Evolutionary conservation across 2,797 vertebrate species (phyloP).

Genomic region (Microtus obscurus): DNA sequence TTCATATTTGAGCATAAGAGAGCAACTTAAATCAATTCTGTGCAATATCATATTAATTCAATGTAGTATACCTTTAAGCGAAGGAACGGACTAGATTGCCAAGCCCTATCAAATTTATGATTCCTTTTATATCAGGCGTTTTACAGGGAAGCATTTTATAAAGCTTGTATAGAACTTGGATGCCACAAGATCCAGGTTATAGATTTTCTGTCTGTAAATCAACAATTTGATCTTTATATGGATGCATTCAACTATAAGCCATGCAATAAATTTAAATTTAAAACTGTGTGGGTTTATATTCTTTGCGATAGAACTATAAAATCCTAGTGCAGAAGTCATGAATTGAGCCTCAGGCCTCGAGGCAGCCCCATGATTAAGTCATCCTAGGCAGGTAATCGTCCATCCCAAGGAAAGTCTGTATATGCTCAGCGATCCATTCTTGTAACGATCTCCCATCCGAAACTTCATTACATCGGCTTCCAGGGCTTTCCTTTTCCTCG

Average conservation of each 20-base stretch:
- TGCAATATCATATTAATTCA: constrained; percentile 12
- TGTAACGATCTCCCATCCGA: constrained; percentile 24
- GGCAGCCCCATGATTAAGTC: constrained; percentile 69
- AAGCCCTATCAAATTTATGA: constrained; percentile 65
- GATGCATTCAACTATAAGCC: constrained; percentile 72
- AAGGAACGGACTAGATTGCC: constrained; percentile 45
- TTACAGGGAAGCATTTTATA: constrained; percentile 65
- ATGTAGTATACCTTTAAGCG: constrained; percentile 37
- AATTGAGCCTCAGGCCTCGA: neutral
- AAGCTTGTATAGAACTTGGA: constrained; percentile 50
- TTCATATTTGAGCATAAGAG: constrained; percentile 46
- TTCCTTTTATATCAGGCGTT: constrained; percentile 61
- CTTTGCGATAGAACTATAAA: constrained; percentile 61
- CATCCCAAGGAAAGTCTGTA: neutral
- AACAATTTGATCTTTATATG: constrained; percentile 80
- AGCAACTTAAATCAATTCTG: constrained; percentile 53
- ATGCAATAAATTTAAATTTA: constrained; percentile 80
- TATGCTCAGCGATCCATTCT: neutral
- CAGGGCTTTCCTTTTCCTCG: constrained; percentile 42
- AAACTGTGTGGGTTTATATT: constrained; percentile 60
- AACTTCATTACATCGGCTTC: constrained; percentile 26
- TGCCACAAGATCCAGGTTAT: constrained; percentile 75
- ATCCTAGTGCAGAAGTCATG: constrained; percentile 21
- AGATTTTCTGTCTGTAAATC: constrained; percentile 67
- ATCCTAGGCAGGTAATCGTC: constrained; percentile 48